Base-by-base conservation (phyloP, 2,888 invertebrate species). In the Uloborus plumipes region DNA sequence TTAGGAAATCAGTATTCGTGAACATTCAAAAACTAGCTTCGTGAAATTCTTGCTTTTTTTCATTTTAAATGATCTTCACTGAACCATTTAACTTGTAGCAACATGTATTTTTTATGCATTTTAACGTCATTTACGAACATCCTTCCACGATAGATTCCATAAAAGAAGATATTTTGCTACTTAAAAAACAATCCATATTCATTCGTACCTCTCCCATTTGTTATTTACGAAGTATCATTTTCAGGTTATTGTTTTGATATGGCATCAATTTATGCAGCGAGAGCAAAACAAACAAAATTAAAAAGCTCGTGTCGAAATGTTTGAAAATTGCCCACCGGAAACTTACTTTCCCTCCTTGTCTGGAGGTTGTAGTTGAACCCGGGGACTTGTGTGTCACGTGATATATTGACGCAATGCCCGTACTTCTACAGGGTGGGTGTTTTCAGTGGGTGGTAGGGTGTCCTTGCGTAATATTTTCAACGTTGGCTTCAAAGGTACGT, bases 381-480 rank as follows among this genome's bases (percentile, higher is more conserved):
- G 64, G 80, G 80, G 80, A 81, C 80, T 81, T 81, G 74, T 55
- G 70, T 69, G 77, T 83, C 83, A 83, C 83, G 83, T 83, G 83
- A 83, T 75, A 73, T 83, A 77, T 77, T 83, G 76, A 83, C 83
- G 83, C 83, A 83, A 83, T 83, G 83, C 82, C 82, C 82, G 67
- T 83, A 77, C 83, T 71, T 64, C 77, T 73, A 73, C 77, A 73
- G 77, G 84, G 78, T 71, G 84, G 78, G 78, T 79, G 79, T 78
- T 76, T 79, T 84, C 78, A 75, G 84, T 84, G 84, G 84, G 84
- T 84, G 84, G 84, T 79, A 77, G 84, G 78, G 84, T 84, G 78
- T 84, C 61, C 78, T 74, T 74, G 69, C 70, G 80, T 65, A 74
- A 81, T 74, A 81, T 70, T 70, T 74, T 65, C 73, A 65, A 69